Base-by-base conservation (phyloP, 2,113 vertebrate species). In the Megaleporinus macrocephalus region DNA sequence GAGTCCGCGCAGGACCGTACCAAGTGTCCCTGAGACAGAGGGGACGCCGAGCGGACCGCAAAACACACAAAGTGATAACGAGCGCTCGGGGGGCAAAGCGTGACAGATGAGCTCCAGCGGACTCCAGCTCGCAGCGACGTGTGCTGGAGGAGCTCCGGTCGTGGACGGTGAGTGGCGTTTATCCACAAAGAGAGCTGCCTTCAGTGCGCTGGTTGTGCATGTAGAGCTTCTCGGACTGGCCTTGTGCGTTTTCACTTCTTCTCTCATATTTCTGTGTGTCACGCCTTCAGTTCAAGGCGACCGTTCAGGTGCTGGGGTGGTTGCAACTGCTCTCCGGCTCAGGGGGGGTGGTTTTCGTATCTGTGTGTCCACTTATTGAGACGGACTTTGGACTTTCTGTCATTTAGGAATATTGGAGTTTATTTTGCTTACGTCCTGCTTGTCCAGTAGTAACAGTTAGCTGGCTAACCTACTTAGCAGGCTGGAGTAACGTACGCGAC, bases 1-100 rank as follows among this genome's bases (percentile, higher is more conserved):
- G 15, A 53, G 29, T n/a, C 66, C 63, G 73, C 73, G 51, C 51
- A 59, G 86, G 88, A 89, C 27, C 68, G 76, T 89, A 89, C 88
- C 88, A 89, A 80, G 76, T 89, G 79, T 82, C 27, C 44, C 20
- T 24, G 12, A 59, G 72, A 59, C 49, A 26, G 78, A 61, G 77
- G 66, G 72, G 83, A 78, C 61, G 27, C 65, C 24, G 66, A 33
- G 61, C 72, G 71, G 65, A 82, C 51, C 86, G 51, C 74, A 74
- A 78, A 76, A 85, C 79, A 71, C 85, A 87, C 61, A 55, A 74
- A 78, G n/a, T 44, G 79, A 81, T 75, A 22, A 55, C 53, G 6
- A 79, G 74, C 41, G 79, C 73, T 4, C 62, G 57, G 76, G n/a
- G 36, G 65, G 78, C 62, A 78, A 78, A 84, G 82, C 80, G 70